Base-by-base conservation (phyloP, 2,888 invertebrate species). In the Autographa pulchrina region DNA sequence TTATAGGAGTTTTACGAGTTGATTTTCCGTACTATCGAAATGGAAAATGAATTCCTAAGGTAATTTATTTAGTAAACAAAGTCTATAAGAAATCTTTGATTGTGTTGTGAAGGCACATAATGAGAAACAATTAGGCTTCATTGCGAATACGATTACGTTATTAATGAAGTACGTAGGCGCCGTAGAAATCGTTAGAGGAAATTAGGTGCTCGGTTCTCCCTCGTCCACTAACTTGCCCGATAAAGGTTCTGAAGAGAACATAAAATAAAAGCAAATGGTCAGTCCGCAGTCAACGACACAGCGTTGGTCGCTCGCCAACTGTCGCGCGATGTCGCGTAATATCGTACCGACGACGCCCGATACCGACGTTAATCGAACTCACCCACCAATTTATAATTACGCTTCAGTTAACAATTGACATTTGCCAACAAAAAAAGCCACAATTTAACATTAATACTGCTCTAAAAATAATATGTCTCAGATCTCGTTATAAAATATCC, bases 181-280 rank as follows among this genome's bases (percentile, higher is more conserved):
- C 56, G 20, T 64, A 65, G 52, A 68, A 72, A 73, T 68, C 61
- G 65, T 69, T 70, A 54, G 61, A 68, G 65, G 52, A 62, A 77
- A 84, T 85, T 79, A 75, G 78, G 73, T 75, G 72, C 60, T 75
- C 20, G 59, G 62, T 65, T 59, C 70, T 64, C 71, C 63, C 68
- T 76, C 75, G 67, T 74, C 79, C 84, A 81, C 87, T 91, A 90
- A 91, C 90, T 90, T 89, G 77, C 88, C 87, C 87, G 85, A 88
- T 88, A 91, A 91, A 90, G 90, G 90, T 92, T 89, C 91, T 92
- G 93, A 93, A 92, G 94, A 93, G 91, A 91, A 87, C 90, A 92
- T 94, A 92, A 93, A 95, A 94, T 93, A 93, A 94, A 94, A 94
- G 86, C 86, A 86, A 93, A 92, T 87, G 92, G 92, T 88, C 91